Evolutionary conservation across 1,140 invertebrate genomes (phyloP).

Genomic region (Cherax destructor): DNA sequence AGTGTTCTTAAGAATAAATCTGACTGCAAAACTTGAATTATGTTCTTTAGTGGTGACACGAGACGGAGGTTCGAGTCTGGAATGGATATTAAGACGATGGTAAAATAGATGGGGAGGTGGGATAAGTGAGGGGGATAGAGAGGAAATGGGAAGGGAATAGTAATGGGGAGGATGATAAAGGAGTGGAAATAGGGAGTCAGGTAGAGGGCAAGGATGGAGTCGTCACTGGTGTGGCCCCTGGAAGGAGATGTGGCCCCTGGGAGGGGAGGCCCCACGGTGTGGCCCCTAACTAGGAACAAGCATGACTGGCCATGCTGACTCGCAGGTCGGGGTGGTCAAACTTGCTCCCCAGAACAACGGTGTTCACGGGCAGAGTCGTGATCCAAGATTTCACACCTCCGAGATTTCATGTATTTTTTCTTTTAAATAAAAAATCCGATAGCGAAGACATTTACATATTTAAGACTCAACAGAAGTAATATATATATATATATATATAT

Average conservation of each 20-base stretch:
- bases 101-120: not conserved
- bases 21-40: too few species aligned
- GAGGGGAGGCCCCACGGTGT: too few species aligned
- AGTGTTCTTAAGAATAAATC: too few species aligned
- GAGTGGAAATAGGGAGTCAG: too few species aligned
- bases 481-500: too few species aligned
- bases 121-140: not conserved
- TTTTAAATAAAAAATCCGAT: not conserved
- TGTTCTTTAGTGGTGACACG: too few species aligned
- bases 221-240: too few species aligned
- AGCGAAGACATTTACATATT: not conserved
- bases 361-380: not conserved
- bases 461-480: not conserved
- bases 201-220: too few species aligned
- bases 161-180: not conserved
- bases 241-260: too few species aligned
- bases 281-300: not conserved
- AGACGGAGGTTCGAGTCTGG: too few species aligned
- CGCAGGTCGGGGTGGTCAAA: slow-evolving; percentile 19
- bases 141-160: too few species aligned
- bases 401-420: not conserved
- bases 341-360: slow-evolving; percentile 3
- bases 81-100: too few species aligned
- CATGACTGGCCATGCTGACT: slow-evolving; percentile 11
- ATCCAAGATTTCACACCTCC: slow-evolving; percentile 26